Evolutionary conservation across 2,797 vertebrate species (phyloP).

Genomic region (Leucoraja ocellata): DNA sequence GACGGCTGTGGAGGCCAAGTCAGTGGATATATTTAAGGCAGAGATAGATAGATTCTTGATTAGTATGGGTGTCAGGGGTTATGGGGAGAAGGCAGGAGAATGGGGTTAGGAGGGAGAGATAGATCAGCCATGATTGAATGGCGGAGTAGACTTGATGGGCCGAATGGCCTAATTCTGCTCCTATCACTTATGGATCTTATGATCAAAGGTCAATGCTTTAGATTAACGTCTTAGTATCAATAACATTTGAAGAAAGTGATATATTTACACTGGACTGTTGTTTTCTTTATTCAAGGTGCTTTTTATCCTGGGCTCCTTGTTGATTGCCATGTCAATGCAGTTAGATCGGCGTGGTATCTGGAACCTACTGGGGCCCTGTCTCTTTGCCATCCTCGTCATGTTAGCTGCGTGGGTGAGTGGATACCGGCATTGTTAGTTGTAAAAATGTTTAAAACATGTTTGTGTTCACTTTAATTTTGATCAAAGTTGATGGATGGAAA

Average conservation of each 20-base stretch:
- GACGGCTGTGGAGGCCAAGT: no score
- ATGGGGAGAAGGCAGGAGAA: no score
- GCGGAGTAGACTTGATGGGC: no score
- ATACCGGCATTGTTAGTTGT: not conserved
- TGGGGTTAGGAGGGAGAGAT: no score
- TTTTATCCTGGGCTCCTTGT: conserved; percentile 72
- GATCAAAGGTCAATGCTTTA: not conserved
- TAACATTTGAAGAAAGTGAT: not conserved
- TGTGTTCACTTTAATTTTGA: not conserved
- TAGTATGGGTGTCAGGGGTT: no score
- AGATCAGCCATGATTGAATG: no score
- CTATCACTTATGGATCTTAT: no score
- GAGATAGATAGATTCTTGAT: no score
- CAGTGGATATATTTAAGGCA: no score
- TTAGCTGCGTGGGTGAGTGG: conserved; percentile 61
- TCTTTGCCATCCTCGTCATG: conserved; percentile 66
- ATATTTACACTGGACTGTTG: not conserved
- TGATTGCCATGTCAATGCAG: conserved; percentile 91
- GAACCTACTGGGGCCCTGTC: conserved; percentile 86
- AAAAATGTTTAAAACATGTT: not conserved
- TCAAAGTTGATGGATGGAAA: not conserved
- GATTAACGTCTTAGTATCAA: not conserved
- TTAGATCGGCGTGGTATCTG: conserved; percentile 85
- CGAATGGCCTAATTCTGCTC: no score
- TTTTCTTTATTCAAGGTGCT: conserved; percentile 58